phyloP scores from a whole-genome alignment of 2,888 invertebrate species.

The Metellina segmentata region DNA sequence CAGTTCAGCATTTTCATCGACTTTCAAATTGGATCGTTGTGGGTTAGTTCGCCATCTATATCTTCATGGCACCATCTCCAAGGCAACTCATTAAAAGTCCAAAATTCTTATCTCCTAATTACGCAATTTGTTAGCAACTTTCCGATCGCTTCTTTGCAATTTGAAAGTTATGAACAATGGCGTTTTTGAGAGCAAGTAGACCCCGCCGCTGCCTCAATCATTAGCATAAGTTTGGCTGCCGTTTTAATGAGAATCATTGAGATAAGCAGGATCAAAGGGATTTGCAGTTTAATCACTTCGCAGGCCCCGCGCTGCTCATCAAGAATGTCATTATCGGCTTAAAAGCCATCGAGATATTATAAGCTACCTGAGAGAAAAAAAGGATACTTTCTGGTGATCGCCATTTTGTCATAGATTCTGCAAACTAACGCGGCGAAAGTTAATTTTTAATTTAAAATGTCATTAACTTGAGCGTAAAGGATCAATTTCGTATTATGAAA shows the following conservation, averaged over 20 bases:
- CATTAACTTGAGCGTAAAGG: neutral
- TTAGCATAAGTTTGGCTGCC: neutral
- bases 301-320: neutral
- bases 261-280: slow-evolving; percentile 15
- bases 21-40: neutral
- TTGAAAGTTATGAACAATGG: slow-evolving; percentile 1
- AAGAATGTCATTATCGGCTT: slow-evolving; percentile 12
- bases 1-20: neutral
- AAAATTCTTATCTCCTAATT: slow-evolving; percentile 28
- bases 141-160: neutral
- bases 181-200: neutral
- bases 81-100: slow-evolving; percentile 3
- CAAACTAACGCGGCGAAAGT: neutral
- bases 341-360: neutral
- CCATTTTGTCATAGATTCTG: neutral
- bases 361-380: neutral
- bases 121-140: neutral
- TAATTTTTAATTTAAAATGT: neutral
- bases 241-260: slow-evolving; percentile 16
- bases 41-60: neutral
- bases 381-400: neutral
- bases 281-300: neutral
- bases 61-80: neutral
- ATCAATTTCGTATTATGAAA: neutral
- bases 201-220: neutral